phyloP scores from a whole-genome alignment of 1,140 invertebrate species.

The Paracyclopina nana region DNA sequence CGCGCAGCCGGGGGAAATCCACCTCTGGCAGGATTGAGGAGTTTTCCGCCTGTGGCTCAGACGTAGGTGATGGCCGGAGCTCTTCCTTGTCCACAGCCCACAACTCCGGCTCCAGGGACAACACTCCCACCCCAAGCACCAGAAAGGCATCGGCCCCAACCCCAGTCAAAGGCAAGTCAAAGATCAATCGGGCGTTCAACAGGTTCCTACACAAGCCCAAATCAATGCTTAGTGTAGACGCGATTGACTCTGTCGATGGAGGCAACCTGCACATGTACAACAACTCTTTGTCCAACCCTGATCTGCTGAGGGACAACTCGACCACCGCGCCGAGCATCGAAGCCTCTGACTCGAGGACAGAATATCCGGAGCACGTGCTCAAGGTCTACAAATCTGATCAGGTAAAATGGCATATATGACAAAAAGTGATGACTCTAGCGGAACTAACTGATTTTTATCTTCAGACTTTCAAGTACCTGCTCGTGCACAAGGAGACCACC shows the following conservation, averaged over 20 bases:
- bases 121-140: conserved; percentile 41
- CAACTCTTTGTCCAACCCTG: conserved; percentile 9
- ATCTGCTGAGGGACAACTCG: background rate
- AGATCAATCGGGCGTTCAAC: conserved; percentile 15
- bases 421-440: too few species aligned
- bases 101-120: too few species aligned
- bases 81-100: too few species aligned
- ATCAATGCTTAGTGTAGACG: conserved; percentile 16
- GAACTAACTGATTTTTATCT: too few species aligned
- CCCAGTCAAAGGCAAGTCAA: conserved; percentile 18
- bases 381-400: conserved; percentile 90
- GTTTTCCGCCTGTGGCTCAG: conserved; percentile 18
- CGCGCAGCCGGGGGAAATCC: conserved; percentile 33
- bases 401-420: too few species aligned
- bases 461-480: conserved; percentile 90
- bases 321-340: conserved; percentile 19
- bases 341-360: conserved; percentile 40
- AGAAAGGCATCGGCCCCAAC: conserved; percentile 38
- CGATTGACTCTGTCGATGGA: conserved; percentile 25
- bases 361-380: conserved; percentile 89
- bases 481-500: conserved; percentile 94
- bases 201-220: conserved; percentile 15
- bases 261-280: conserved; percentile 21
- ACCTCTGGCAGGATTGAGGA: conserved; percentile 1
- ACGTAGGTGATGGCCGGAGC: too few species aligned